Base-by-base conservation (phyloP, 1,140 invertebrate genomes). In the Penaeus indicus region DNA sequence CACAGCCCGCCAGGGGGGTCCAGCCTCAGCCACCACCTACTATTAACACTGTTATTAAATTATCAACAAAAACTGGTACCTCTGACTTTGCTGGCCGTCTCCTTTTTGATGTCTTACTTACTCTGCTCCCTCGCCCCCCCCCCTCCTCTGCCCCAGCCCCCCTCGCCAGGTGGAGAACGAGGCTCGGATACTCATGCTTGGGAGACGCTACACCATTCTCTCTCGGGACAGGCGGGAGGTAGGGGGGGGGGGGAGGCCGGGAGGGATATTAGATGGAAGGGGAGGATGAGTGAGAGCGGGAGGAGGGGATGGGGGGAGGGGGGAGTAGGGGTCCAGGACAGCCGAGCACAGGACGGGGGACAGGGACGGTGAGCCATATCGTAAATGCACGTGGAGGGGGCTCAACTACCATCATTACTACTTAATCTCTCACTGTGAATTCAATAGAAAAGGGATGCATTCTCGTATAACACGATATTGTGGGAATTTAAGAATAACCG, bases 1-100 rank as follows among this genome's bases (percentile, higher is more conserved):
- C 13, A 32, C 25, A 21, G 27, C 32, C 38, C 25, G 60, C 42
- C 61, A 18, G 18, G 81, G 81, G 67, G 67, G 81, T 27, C n/a
- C 21, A 22, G 21, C 60, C 25, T 62, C 61, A 67, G 62, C 61
- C 54, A 27, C 80, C 80, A 82, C 80, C 80, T 82, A 62, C 67
- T 79, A 86, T 86, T 86, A 86, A 86, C 84, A 86, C 84, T 77
- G 69, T 86, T 86, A 86, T 86, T 86, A 86, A 86, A 86, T 77
- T 77, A 86, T 86, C 84, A 79, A 86, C 84, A 86, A 86, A 86
- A 86, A 86, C 60, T 61, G 75, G 72, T 77, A 78, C n/a, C 54
- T 54, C 47, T 77, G 67, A 86, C 69, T 86, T 32, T 82, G 54
- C 72, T 27, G 62, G 69, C 54, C 75, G 61, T 61, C 69, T 77